phyloP scores from a whole-genome alignment of 2,797 vertebrate genomes.

The Urosaurus nigricauda region DNA sequence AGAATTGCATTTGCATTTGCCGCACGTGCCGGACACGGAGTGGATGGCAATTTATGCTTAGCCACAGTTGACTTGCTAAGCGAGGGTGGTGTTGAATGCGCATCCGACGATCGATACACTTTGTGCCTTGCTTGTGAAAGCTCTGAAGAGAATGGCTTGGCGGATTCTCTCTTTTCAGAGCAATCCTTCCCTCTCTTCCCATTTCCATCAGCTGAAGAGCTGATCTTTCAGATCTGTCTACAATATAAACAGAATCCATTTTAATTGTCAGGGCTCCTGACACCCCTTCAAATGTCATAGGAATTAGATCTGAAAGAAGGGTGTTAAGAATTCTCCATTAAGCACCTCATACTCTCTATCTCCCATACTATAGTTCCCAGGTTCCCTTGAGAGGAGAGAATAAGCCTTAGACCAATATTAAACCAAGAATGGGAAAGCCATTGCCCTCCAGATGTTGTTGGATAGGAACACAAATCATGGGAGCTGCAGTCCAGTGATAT shows the following conservation, averaged over 20 bases:
- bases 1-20: background rate
- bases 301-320: background rate
- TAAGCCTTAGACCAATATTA: background rate
- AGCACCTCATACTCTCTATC: background rate
- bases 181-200: background rate
- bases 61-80: background rate
- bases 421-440: too few relatives aligned
- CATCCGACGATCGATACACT: background rate
- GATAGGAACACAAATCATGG: too few relatives aligned
- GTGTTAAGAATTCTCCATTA: background rate
- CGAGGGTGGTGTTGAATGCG: background rate
- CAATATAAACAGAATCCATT: background rate
- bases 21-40: background rate
- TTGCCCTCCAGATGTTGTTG: too few relatives aligned
- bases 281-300: background rate
- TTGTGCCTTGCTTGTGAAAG: background rate
- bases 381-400: background rate
- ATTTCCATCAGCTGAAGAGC: background rate
- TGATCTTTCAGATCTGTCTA: too few relatives aligned
- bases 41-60: too few relatives aligned
- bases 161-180: background rate
- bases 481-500: too few relatives aligned
- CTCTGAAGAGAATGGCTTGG: too few relatives aligned
- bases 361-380: background rate
- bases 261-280: background rate